Percentiles rank a stretch among this genome's conserved stretches.
Evolutionary conservation across 1,140 invertebrate species (phyloP).

Genomic region (Coenobita brevimanus): DNA sequence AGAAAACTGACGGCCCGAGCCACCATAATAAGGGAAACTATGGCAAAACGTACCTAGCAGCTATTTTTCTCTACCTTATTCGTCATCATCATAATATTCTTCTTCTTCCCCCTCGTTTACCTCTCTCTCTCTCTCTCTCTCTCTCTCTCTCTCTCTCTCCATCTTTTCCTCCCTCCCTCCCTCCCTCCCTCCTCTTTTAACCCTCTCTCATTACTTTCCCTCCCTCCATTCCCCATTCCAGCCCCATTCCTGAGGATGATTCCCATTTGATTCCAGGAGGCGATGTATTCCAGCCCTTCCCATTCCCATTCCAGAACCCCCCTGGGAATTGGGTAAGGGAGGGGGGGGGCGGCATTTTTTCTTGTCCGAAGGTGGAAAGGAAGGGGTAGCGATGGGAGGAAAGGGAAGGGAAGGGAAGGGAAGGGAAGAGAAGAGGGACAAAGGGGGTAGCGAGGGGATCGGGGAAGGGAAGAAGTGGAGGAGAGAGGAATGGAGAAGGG

Average conservation of each 20-base stretch:
- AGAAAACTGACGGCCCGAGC: too few relatives aligned
- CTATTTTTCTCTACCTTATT: too few relatives aligned
- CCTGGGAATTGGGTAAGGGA: not conserved
- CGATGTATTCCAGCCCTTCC: slow-evolving; percentile 25
- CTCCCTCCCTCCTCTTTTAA: not conserved
- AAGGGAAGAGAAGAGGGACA: not conserved
- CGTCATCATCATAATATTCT: too few relatives aligned
- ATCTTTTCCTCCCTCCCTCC: not conserved
- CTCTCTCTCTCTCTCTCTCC: too few relatives aligned
- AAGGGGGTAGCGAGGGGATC: too few relatives aligned
- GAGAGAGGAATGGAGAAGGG: not conserved
- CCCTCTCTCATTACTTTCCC: not conserved
- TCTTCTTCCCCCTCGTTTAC: too few relatives aligned
- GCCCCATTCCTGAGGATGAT: slow-evolving; percentile 38
- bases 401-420: not conserved
- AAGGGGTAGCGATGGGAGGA: not conserved
- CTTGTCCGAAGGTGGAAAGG: not conserved
- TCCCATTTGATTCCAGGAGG: slow-evolving; percentile 37
- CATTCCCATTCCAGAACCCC: not conserved
- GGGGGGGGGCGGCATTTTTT: slow-evolving; percentile 1
- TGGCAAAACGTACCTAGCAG: too few relatives aligned
- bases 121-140: too few relatives aligned
- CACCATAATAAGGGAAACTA: too few relatives aligned
- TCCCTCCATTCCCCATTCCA: not conserved
- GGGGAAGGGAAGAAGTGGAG: too few relatives aligned